Evolutionary conservation across 2,113 vertebrate genomes (phyloP), one percentile per base, ranked within the genome.

Genomic region (Zapornia atra): DNA sequence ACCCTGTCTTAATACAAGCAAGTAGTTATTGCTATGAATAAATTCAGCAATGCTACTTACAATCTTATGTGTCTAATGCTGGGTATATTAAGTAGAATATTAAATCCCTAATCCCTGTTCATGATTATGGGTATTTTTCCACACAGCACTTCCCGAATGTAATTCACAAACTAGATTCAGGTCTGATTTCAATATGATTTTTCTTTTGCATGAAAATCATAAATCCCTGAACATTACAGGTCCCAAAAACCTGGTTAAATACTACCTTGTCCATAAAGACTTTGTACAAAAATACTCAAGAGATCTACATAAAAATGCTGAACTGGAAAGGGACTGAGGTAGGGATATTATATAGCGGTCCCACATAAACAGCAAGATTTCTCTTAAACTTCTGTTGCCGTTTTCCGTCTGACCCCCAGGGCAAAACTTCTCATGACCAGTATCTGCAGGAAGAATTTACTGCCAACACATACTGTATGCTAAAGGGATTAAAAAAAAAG

Each of bases 361-460:
- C 33, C 34, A 88, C 24, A 61, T 28, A 82, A 9, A 44, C 44
- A 61, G 36, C 0, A 9, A 84, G 36, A 54, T 96, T 91, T 77
- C 48, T 89, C 26, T 87, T 57, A 57, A 5, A 36, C 5, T 80
- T 84, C 13, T 33, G 70, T 75, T 38, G 42, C 1, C 80, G n/a
- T 57, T 61, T 92, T 91, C 28, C 80, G 18, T 64, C 46, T 83
- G 79, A 81, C 22, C 4, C 72, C 16, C 42, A 63, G 34, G 63
- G 50, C n/a, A 86, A 94, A 93, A 81, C 40, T 82, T 76, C 51
- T 93, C 38, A 72, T 38, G 73, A 83, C 54, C 34, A 73, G 36
- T 78, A 56, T 48, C 64, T 94, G 42, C 54, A 38, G 24, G 57
- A 97, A 88, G 33, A 90, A 90, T 88, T 77, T 88, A 92, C 75